phyloP scores from a whole-genome alignment of 2,113 vertebrate species.

The Rutilus rutilus region DNA sequence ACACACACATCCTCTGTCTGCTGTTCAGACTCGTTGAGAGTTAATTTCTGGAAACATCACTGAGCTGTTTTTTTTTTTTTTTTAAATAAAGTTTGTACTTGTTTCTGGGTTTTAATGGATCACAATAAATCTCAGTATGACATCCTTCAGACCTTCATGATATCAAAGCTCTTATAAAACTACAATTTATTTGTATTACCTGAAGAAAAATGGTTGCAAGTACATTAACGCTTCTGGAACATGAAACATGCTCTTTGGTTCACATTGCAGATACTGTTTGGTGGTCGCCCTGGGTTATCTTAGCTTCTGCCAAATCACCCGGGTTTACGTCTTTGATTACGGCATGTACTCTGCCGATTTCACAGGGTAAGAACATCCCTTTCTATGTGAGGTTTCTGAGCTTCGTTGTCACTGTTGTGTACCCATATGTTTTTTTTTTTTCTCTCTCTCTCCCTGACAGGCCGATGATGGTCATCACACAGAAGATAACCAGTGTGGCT shows the following conservation, averaged over 20 bases:
- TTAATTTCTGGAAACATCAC: background rate
- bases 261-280: conserved; percentile 85
- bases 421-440: background rate
- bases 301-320: conserved; percentile 92
- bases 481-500: conserved; percentile 96
- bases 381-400: background rate
- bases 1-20: background rate
- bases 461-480: conserved; percentile 97
- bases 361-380: conserved; percentile 84
- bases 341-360: conserved; percentile 96
- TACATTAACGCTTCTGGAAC: background rate
- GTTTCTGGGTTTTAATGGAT: background rate
- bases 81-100: conserved; percentile 1
- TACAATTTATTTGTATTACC: background rate
- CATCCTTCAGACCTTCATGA: background rate
- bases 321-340: conserved; percentile 95
- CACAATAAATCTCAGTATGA: background rate
- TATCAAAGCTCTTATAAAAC: conserved; percentile 7
- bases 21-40: background rate
- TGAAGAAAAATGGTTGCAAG: background rate
- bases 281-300: conserved; percentile 93
- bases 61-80: background rate
- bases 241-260: background rate
- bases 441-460: conserved; percentile 70
- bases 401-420: background rate